Percentiles rank a stretch among this genome's conserved stretches.
Conservation (phyloP, 2,113 vertebrate genomes). For the Heterocephalus glaber region DNA sequence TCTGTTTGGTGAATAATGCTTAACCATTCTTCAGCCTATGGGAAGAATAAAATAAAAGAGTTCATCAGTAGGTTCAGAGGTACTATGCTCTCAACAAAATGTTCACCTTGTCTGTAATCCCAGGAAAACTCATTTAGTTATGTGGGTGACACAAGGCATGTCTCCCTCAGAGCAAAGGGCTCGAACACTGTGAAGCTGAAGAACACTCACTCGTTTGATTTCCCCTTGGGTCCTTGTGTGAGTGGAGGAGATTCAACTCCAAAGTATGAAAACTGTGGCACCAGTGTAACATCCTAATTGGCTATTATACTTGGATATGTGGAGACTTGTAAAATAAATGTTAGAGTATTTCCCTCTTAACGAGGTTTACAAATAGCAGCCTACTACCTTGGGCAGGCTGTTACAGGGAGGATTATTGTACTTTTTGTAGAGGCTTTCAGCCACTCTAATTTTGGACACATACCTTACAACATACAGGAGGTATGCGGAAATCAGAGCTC, state of each 20-base stretch:
- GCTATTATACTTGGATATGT: neutral
- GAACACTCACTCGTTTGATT: neutral
- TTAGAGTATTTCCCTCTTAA: neutral
- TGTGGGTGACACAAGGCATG: neutral
- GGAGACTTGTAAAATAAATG: slow-evolving; percentile 35
- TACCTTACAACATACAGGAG: slow-evolving; percentile 71
- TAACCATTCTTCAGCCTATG: neutral
- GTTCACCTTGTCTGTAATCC: slow-evolving; percentile 7
- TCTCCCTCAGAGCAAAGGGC: neutral
- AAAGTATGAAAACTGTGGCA: slow-evolving; percentile 14
- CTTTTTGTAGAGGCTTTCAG: slow-evolving; percentile 30
- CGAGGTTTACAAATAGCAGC: slow-evolving; percentile 14
- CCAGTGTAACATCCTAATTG: neutral
- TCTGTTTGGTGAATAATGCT: slow-evolving; percentile 4
- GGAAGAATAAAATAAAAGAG: neutral
- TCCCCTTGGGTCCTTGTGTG: neutral
- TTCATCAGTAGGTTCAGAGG: neutral
- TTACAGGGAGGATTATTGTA: slow-evolving; percentile 31
- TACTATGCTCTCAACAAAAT: neutral
- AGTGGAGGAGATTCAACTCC: neutral
- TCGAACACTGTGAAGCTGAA: neutral
- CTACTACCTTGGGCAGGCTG: neutral
- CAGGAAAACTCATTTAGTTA: neutral
- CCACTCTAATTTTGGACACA: slow-evolving; percentile 71
- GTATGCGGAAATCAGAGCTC: slow-evolving; percentile 60